Base-by-base conservation (phyloP, 2,888 invertebrate species). In the Emmelina monodactyla region DNA sequence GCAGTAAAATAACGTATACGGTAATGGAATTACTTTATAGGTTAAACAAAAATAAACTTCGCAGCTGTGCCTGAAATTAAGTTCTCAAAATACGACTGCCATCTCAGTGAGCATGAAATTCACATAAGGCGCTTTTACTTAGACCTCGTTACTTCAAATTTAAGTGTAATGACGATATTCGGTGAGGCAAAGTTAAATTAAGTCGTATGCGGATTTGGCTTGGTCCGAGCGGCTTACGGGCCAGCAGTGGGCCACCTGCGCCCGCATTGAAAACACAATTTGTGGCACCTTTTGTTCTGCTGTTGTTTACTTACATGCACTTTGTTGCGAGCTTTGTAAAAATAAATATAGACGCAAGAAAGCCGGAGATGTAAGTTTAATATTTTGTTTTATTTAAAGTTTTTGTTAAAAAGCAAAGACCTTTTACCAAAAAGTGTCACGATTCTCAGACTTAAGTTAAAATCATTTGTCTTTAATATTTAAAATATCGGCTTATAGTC, bases 121-220 rank as follows among this genome's bases (percentile, higher is more conserved):
- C 25, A 25, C 25, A 25, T 25, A 25, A 25, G 25, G 25, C 25
- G 25, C n/a, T n/a, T 25, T 25, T n/a, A 25, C 3, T 25, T 40
- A 40, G 38, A 43, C 41, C 42, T 45, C 43, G 40, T 51, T 49
- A 49, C 54, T 64, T 54, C n/a, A 62, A 64, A 66, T 64, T 66
- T 67, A 58, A 64, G 62, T 62, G 61, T 58, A 63, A 61, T 60
- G 59, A 65, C 66, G 62, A 70, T 64, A 66, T 68, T 63, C 62
- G 65, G 63, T 63, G 59, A 54, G 60, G 66, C 64, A 61, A 76
- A 78, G 71, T 78, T 76, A 78, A 76, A 76, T 78, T 69, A 73
- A 78, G 69, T 71, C 66, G 62, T 54, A 60, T 62, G 59, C 64
- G 70, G 72, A 71, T 72, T 72, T 66, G 57, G 63, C 53, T 58